Percentiles rank a stretch among this genome's conserved stretches.
These are phyloP conservation scores for Ptilodon capucinus DNA, from an alignment of 2,888 invertebrate species.

Conservation along the genomic window DNA sequence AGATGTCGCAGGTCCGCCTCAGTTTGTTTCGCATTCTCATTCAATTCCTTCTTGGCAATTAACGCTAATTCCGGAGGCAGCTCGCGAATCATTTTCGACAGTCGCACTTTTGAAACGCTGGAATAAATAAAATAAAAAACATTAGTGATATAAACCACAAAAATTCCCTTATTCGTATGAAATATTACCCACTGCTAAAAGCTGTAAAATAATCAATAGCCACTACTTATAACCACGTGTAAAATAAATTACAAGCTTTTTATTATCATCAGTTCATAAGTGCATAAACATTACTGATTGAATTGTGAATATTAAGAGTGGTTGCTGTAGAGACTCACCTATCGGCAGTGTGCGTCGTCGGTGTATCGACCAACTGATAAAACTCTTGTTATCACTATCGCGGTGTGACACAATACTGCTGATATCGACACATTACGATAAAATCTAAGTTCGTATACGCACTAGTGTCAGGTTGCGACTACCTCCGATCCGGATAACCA, in stretches of 20 bases:
- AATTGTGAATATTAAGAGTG: background rate
- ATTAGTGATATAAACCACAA: background rate
- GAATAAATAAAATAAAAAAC: no score
- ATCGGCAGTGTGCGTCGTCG: conserved; percentile 22
- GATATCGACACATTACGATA: conserved; percentile 21
- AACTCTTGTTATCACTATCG: conserved; percentile 36
- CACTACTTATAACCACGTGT: background rate
- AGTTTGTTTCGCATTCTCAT: conserved; percentile 71
- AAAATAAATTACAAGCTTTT: background rate
- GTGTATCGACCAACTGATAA: conserved; percentile 51
- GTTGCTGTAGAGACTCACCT: conserved; percentile 27
- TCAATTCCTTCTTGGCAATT: conserved; percentile 72
- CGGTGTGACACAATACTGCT: conserved; percentile 17
- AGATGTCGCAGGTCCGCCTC: conserved; percentile 67
- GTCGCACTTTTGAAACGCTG: no score
- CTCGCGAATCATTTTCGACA: conserved; percentile 58
- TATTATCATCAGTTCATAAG: background rate
- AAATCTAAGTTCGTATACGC: no score
- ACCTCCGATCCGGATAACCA: no score
- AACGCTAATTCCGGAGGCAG: conserved; percentile 70
- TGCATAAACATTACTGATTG: background rate
- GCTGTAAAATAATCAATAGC: background rate
- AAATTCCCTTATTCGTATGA: background rate
- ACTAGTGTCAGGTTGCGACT: background rate
- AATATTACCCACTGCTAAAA: background rate